Conservation (phyloP, 1,140 invertebrate genomes). For the Micrasema minimum region DNA sequence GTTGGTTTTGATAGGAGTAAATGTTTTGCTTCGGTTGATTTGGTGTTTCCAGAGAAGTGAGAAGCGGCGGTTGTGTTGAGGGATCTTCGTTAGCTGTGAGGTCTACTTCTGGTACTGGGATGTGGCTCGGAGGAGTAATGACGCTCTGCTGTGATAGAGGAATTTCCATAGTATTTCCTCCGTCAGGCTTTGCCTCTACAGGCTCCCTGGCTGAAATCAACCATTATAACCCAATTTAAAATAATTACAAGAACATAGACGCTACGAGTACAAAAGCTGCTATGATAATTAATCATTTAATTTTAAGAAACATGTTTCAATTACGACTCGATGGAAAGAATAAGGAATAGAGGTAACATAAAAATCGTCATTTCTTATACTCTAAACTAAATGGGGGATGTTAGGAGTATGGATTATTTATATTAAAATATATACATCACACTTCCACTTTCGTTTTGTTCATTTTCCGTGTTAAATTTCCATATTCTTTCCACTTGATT, state of each 20-base stretch:
- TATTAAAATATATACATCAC: no score
- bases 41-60: background rate
- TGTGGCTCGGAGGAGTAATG: background rate
- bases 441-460: no score
- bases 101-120: no score
- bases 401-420: no score
- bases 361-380: no score
- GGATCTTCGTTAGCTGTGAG: background rate
- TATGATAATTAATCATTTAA: background rate
- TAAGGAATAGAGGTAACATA: no score
- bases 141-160: background rate
- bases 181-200: background rate
- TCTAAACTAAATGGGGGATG: no score
- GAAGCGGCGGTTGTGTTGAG: constrained; percentile 1
- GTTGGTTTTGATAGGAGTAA: constrained; percentile 28
- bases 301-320: no score
- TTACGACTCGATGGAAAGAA: no score
- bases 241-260: no score
- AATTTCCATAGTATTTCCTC: background rate
- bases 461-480: no score
- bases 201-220: constrained; percentile 23
- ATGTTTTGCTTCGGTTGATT: constrained; percentile 1
- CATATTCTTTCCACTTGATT: no score
- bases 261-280: background rate
- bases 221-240: background rate